A percentile compares a stretch with the other conserved stretches of the same genome.
Evolutionary conservation across 2,797 vertebrate species (phyloP).

Genomic region (Brachyalestes nurse): DNA sequence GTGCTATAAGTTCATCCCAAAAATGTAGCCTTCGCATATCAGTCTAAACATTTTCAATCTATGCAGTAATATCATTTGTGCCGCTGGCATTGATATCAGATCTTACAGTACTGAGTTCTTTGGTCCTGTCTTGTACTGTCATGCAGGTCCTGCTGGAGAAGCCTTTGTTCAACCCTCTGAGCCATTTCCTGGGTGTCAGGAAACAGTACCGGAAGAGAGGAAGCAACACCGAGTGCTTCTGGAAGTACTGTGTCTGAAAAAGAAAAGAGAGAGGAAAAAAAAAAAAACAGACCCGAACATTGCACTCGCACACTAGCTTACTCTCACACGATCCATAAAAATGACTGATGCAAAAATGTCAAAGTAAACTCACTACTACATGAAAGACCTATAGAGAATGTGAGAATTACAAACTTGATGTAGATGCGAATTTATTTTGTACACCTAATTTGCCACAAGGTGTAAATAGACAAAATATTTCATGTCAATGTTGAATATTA

Average conservation of each 20-base stretch:
- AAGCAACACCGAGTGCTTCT: conserved; percentile 63
- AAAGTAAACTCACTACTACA: too few species aligned
- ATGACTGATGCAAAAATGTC: background rate
- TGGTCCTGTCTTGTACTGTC: background rate
- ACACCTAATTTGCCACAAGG: conserved; percentile 30
- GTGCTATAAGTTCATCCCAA: background rate
- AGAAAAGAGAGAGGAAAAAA: background rate
- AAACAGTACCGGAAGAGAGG: conserved; percentile 60
- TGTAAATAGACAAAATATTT: conserved; percentile 49
- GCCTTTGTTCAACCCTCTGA: conserved; percentile 45
- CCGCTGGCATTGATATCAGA: background rate
- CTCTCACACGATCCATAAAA: background rate
- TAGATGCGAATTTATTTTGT: conserved; percentile 30
- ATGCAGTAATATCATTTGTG: background rate
- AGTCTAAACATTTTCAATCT: background rate
- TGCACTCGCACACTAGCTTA: background rate
- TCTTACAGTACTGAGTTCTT: background rate
- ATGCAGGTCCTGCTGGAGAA: conserved; percentile 56
- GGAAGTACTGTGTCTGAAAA: conserved; percentile 67
- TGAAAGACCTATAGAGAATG: background rate
- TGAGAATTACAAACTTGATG: background rate
- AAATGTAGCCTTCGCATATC: background rate
- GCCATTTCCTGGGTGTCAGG: conserved; percentile 54
- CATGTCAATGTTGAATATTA: background rate
- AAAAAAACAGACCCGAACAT: conserved; percentile 4